Percentiles rank a stretch among this genome's conserved stretches.
phyloP scores from a whole-genome alignment of 2,113 vertebrate species.

The Leiothrix lutea region DNA sequence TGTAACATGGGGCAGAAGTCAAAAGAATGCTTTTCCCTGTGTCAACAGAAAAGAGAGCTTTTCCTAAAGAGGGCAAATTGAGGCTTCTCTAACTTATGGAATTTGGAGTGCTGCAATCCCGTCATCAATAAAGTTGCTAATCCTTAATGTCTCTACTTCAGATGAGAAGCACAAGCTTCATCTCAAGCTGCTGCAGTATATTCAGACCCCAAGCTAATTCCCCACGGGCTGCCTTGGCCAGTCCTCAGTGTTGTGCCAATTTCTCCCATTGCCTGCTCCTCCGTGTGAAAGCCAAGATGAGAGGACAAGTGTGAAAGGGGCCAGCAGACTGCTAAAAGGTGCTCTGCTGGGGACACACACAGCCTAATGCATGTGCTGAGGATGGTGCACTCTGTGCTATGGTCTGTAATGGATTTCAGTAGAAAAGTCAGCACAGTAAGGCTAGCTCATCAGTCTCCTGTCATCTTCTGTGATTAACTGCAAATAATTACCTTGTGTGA shows the following conservation, averaged over 20 bases:
- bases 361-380: rapidly evolving
- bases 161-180: neutral
- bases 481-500: neutral
- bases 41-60: neutral
- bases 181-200: neutral
- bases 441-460: neutral
- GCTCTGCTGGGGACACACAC: neutral
- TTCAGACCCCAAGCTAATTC: neutral
- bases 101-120: neutral
- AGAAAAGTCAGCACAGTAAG: neutral
- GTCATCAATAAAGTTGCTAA: neutral
- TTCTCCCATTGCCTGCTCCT: neutral
- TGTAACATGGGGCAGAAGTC: neutral
- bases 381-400: neutral
- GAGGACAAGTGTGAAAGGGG: neutral
- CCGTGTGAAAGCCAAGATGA: neutral
- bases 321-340: neutral
- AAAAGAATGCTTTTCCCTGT: neutral
- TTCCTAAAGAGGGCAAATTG: neutral
- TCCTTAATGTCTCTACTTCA: neutral
- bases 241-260: rapidly evolving
- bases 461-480: neutral
- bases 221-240: neutral
- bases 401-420: neutral
- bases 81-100: neutral